Percentiles rank a stretch among this genome's conserved stretches.
These are phyloP conservation scores for Planococcus citri DNA, from an alignment of 1,140 invertebrate genomes.

Conservation along the genomic window DNA sequence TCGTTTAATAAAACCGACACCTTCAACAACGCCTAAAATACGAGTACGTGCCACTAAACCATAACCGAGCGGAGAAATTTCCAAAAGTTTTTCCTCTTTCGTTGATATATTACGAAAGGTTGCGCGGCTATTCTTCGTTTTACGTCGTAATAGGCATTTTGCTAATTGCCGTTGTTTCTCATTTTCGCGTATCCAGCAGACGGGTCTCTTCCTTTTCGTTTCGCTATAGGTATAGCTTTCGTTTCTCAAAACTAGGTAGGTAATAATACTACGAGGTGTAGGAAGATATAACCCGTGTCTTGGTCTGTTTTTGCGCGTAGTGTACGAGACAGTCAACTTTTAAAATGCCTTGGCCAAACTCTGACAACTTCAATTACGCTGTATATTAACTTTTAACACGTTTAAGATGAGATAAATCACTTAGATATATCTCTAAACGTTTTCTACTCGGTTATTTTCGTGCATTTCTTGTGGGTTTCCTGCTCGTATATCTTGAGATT, in stretches of 20 bases:
- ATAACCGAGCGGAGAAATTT: neutral
- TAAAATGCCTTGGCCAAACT: neutral
- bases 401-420: slow-evolving; percentile 7
- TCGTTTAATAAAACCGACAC: neutral
- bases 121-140: neutral
- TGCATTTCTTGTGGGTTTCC: too few species aligned
- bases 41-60: neutral
- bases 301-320: neutral
- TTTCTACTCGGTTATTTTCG: too few species aligned
- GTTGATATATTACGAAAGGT: neutral
- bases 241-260: neutral
- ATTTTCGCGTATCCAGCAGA: neutral
- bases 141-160: neutral
- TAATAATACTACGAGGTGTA: too few species aligned
- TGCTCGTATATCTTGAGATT: too few species aligned
- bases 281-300: too few species aligned
- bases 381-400: slow-evolving; percentile 4
- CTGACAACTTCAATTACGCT: slow-evolving; percentile 1
- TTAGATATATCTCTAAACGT: neutral
- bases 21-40: neutral
- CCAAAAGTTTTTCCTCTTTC: neutral
- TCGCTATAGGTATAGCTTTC: too few species aligned
- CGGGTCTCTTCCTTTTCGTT: neutral
- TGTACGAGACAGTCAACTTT: neutral
- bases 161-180: slow-evolving; percentile 2